Base-by-base conservation (phyloP, 2,888 invertebrate genomes). In the Eremobia ochroleuca region DNA sequence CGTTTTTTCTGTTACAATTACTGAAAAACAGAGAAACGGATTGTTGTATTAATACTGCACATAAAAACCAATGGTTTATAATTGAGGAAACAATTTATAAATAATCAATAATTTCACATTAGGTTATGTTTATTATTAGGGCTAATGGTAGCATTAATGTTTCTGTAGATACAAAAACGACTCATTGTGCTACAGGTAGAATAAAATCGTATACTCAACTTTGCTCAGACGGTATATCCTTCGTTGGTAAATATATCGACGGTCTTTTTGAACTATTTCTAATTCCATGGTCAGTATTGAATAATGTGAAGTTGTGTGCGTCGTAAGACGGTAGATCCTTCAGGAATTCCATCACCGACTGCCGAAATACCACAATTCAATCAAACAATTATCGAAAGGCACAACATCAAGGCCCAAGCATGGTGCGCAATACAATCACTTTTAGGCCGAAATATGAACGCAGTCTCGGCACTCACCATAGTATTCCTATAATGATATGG, bases 1-100 rank as follows among this genome's bases (percentile, higher is more conserved):
- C 68, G 99, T 98, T 96, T 99, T 99, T 95, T 99, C 99, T 92
- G 99, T 99, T 64, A 99, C 99, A 92, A 99, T 99, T 90, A 99
- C 99, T 98, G 97, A 83, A 98, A 98, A 97, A 91, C 73, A 85
- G 89, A 90, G 88, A 90, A 81, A 70, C 28, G 85, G 80, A 83
- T 69, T 66, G 76, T 82, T 78, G 67, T 61, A 80, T 76, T 40
- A 76, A 55, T 70, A 71, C 64, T 75, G 49, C 18, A 43, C 15
- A 49, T n/a, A 40, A 68, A 65, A 13, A 31, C 11, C 2, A 31
- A 34, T 28, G 0, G 6, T 76, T 70, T 9, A n/a, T 28, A 52
- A 0, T 37, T 11, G 6, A 58, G 4, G 9, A 43, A 69, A 25
- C 28, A 46, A 34, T 43, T 21, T 13, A 40, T 31, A 69, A 65